Base-by-base conservation (phyloP, 2,113 vertebrate genomes). In the Sterrhoptilus dennistouni region DNA sequence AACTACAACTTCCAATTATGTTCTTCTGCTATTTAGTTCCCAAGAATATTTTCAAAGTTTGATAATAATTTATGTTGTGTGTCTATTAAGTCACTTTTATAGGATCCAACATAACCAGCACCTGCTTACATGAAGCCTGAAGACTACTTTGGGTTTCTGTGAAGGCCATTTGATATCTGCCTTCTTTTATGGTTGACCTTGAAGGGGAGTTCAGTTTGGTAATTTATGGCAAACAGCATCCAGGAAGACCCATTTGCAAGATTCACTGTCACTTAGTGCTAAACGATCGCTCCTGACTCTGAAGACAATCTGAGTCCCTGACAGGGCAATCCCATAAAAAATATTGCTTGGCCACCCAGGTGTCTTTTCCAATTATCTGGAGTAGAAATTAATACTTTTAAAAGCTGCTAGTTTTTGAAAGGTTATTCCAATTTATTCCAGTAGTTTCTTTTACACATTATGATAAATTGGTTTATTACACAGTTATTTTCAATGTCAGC, bases 371-470 rank as follows among this genome's bases (percentile, higher is more conserved):
- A 99, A 98, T 99, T 99, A 99, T 98, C 97, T 98, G 97, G 98
- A 98, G 98, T 98, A 98, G 98, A 98, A 98, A 99, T 99, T 98
- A 99, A 99, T 99, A 98, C 98, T 98, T 98, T 98, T 98, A 98
- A 99, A 98, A 99, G 98, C 98, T 98, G 98, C 97, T 98, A 98
- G 98, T 98, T 98, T 98, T 98, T 98, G 98, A 98, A 98, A 98
- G 98, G 98, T 99, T 99, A 98, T 98, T 98, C 97, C 97, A 98
- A 98, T 98, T 98, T 98, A 98, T 98, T 98, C 97, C 96, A 97
- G 92, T 49, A 90, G 97, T 98, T 98, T 98, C 97, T 98, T 97
- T 97, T 97, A 92, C 94, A 93, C 98, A 97, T 98, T 97, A 97
- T 98, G 97, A 98, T 98, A 97, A 98, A 98, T 98, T 97, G 97